A percentile compares a stretch with the other conserved stretches of the same genome.
These are phyloP conservation scores for Drosophila macrospina DNA, from an alignment of 2,888 invertebrate genomes.

Conservation along the genomic window DNA sequence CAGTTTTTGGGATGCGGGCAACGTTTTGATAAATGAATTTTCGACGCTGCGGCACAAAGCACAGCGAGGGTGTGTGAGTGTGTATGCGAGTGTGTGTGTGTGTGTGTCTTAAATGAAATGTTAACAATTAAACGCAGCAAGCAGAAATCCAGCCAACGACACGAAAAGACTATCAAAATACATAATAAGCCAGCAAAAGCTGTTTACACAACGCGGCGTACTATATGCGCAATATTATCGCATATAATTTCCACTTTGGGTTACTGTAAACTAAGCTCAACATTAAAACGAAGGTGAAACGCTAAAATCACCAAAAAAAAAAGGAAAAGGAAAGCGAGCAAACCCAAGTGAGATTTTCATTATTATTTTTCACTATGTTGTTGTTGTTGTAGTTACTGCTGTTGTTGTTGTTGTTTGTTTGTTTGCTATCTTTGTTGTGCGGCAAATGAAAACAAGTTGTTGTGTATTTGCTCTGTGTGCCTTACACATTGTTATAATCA, in stretches of 20 bases:
- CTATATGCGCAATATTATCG: constrained; percentile 66
- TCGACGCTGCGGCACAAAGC: constrained; percentile 51
- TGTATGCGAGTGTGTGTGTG: constrained; percentile 15
- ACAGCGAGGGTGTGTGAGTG: constrained; percentile 9
- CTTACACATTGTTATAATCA: constrained; percentile 78
- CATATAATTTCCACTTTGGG: constrained; percentile 54
- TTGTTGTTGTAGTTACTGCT: constrained; percentile 13
- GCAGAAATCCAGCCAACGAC: constrained; percentile 64
- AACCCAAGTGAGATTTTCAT: constrained; percentile 57
- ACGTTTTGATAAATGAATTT: constrained; percentile 78
- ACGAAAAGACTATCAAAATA: constrained; percentile 76
- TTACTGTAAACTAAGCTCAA: constrained; percentile 71
- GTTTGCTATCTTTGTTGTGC: constrained; percentile 27
- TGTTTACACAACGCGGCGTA: constrained; percentile 62
- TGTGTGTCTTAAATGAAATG: constrained; percentile 74
- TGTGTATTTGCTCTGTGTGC: constrained; percentile 68
- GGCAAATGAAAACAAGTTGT: constrained; percentile 63
- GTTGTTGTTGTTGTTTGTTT: constrained; percentile 14
- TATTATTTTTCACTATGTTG: constrained; percentile 56
- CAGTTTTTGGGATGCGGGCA: constrained; percentile 71
- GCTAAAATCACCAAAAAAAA: constrained; percentile 33
- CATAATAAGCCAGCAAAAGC: constrained; percentile 47
- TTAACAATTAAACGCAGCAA: constrained; percentile 77
- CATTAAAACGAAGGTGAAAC: constrained; percentile 52
- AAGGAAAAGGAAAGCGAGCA: constrained; percentile 63